Evolutionary conservation across 2,797 vertebrate species (phyloP), one percentile per base, ranked within the genome.

Genomic region (Diplodus sargus): DNA sequence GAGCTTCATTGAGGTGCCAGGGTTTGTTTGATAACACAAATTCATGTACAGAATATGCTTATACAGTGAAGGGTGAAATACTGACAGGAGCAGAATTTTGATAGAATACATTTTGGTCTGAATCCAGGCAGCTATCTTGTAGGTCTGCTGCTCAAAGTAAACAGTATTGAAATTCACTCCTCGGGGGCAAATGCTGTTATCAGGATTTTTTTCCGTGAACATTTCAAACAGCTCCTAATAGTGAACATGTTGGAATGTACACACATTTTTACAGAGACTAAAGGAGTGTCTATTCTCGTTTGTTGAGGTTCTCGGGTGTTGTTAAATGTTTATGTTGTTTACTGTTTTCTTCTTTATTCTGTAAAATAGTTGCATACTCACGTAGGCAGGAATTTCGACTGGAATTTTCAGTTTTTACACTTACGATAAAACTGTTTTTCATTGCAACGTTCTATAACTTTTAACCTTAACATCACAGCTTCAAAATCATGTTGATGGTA

Each of bases 11-110:
- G 91, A 94, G 93, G 91, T 94, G 92, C 90, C 91, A 92, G 84
- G 86, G 90, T 94, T 93, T 93, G 91, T 95, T 94, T 94, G 92
- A 92, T 90, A 91, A 87, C 92, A 91, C 82, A 91, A 89, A 94
- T 93, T 92, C 90, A 92, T 92, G 88, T 87, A 84, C 78, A 79
- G 85, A 92, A 92, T 92, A 88, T 92, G 88, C 91, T 91, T 91
- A 87, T 80, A 93, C 89, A 91, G 83, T 85, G 87, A 91, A 83
- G 84, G 88, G 79, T 89, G 90, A 88, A 85, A 92, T 90, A 87
- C 83, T 88, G 84, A 89, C 91, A 85, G 85, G 72, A 86, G 86
- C 78, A 79, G 78, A 85, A 89, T 90, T 92, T 87, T 89, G 87
- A 93, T 91, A 79, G 80, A 89, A 92, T 82, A 74, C 76, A 82